These are phyloP conservation scores for Epicauta chinensis DNA, from an alignment of 1,140 invertebrate genomes.

Conservation along the genomic window DNA sequence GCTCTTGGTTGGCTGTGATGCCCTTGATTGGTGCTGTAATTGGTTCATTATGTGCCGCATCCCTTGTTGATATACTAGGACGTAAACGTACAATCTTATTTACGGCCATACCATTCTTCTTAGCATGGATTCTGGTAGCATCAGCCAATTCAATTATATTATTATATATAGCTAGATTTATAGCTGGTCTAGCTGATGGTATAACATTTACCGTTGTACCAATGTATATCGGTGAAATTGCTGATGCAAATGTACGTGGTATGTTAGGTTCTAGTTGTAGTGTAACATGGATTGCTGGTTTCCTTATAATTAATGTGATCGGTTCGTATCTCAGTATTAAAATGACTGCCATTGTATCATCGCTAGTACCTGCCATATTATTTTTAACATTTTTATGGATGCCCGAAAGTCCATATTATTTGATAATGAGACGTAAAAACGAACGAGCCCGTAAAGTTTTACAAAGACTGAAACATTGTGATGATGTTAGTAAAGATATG, in stretches of 20 bases:
- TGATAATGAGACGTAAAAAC: conserved; percentile 51
- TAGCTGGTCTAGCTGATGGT: conserved; percentile 60
- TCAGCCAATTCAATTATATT: conserved; percentile 44
- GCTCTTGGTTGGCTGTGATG: conserved; percentile 55
- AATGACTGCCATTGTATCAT: conserved; percentile 52
- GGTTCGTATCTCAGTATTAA: conserved; percentile 56
- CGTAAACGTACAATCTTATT: conserved; percentile 59
- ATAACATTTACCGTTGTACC: conserved; percentile 59
- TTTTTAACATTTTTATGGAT: conserved; percentile 60
- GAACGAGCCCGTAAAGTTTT: conserved; percentile 56
- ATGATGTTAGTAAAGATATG: conserved; percentile 54
- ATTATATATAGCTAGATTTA: conserved; percentile 47
- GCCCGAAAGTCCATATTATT: conserved; percentile 74
- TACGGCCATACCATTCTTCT: conserved; percentile 51
- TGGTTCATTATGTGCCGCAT: conserved; percentile 42
- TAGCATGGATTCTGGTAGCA: conserved; percentile 59
- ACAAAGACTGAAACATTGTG: conserved; percentile 52
- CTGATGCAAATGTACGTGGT: conserved; percentile 61
- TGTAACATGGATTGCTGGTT: conserved; percentile 49
- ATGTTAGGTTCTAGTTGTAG: conserved; percentile 33
- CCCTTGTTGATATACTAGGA: conserved; percentile 50
- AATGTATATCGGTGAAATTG: conserved; percentile 60
- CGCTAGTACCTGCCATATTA: conserved; percentile 53
- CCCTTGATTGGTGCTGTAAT: conserved; percentile 44
- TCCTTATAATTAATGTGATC: conserved; percentile 59